These are phyloP conservation scores for Paedocypris micromegethes DNA, from an alignment of 2,797 vertebrate species.

Conservation along the genomic window DNA sequence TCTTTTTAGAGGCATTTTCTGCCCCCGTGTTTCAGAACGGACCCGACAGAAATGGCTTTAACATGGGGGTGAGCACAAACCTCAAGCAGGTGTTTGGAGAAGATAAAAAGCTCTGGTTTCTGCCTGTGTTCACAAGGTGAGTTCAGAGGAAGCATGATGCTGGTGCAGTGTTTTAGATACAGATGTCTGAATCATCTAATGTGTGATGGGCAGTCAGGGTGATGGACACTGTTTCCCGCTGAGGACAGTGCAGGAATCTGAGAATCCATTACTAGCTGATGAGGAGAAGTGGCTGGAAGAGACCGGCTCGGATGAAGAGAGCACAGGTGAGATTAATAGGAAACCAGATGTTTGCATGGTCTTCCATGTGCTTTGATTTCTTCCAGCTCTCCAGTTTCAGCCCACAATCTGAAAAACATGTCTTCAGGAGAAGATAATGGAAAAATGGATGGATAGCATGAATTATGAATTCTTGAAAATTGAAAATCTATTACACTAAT, in stretches of 20 bases:
- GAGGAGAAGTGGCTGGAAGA: slow-evolving; percentile 90
- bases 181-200: neutral
- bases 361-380: too few relatives aligned
- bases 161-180: neutral
- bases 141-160: slow-evolving; percentile 19
- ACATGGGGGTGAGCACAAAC: slow-evolving; percentile 82
- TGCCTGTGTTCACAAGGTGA: slow-evolving; percentile 88
- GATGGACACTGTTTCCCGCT: slow-evolving; percentile 91
- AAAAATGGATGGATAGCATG: too few relatives aligned
- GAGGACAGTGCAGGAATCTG: slow-evolving; percentile 77
- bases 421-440: too few relatives aligned
- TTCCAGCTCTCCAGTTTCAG: too few relatives aligned
- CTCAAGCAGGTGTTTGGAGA: slow-evolving; percentile 92
- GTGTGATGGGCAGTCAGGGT: slow-evolving; percentile 70
- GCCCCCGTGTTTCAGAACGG: slow-evolving; percentile 85
- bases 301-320: slow-evolving; percentile 75
- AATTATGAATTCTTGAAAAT: too few relatives aligned
- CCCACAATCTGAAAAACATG: too few relatives aligned
- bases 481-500: too few relatives aligned
- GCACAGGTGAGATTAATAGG: slow-evolving; percentile 68
- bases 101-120: slow-evolving; percentile 83
- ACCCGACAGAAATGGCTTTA: slow-evolving; percentile 92
- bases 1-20: slow-evolving; percentile 85
- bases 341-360: neutral
- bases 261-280: slow-evolving; percentile 81